phyloP scores from a whole-genome alignment of 64 coral and sea anemone species.

The Orbicella faveolata region DNA sequence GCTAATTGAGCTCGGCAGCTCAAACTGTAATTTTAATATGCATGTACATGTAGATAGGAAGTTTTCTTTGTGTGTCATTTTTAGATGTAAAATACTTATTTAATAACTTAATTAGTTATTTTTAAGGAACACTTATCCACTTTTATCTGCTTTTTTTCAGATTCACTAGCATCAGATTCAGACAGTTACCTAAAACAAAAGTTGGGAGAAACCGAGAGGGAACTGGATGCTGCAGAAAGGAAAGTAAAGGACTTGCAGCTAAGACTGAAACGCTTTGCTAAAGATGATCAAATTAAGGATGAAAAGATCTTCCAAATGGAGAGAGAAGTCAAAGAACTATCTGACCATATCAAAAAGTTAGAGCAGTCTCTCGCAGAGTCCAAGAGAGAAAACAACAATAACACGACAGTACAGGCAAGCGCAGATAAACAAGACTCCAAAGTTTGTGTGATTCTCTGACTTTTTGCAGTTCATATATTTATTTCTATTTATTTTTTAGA shows the following conservation, averaged over 20 bases:
- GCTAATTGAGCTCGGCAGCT: too few relatives aligned
- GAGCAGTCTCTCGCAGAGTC: constrained; percentile 44
- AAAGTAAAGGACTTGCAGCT: constrained; percentile 93
- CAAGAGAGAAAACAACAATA: constrained; percentile 22
- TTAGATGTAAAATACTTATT: too few relatives aligned
- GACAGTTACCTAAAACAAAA: constrained; percentile 67
- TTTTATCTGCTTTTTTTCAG: not conserved
- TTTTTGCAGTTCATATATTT: not conserved
- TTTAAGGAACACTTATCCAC: not conserved
- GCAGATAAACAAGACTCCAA: constrained; percentile 21
- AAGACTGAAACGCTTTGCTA: constrained; percentile 84
- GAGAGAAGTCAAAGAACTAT: constrained; percentile 75
- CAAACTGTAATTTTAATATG: too few relatives aligned
- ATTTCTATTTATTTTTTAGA: not conserved
- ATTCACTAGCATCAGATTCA: constrained; percentile 27
- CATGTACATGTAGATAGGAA: too few relatives aligned
- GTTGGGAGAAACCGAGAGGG: constrained; percentile 71
- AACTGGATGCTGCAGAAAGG: constrained; percentile 83
- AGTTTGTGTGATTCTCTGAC: constrained; percentile 37
- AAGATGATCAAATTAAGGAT: constrained; percentile 90
- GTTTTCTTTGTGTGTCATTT: too few relatives aligned
- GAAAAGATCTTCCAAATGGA: constrained; percentile 85
- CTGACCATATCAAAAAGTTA: constrained; percentile 65
- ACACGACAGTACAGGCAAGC: constrained; percentile 8
- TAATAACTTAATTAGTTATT: too few relatives aligned